Base-by-base conservation (phyloP, 2,888 invertebrate species). In the Muschampia plurimacula region DNA sequence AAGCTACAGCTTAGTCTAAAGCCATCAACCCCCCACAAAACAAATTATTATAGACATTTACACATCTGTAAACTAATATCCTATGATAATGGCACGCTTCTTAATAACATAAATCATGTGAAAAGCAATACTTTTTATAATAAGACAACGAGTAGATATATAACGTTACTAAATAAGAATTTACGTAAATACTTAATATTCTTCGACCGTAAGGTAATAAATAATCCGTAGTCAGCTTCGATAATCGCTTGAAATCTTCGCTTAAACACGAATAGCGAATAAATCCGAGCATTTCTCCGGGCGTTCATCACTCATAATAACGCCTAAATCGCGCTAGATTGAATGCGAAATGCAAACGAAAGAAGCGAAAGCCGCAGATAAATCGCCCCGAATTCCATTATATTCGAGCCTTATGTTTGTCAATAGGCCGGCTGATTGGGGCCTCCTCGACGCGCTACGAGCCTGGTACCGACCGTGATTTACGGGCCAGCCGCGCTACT, bases 371-470 rank as follows among this genome's bases (percentile, higher is more conserved):
- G 80, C 77, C 76, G 74, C 75, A 79, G 79, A 90, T 90, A 90
- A 89, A 89, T 88, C 82, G 83, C 84, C 80, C 84, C 82, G 80
- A 86, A 88, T 86, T 89, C 89, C 89, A 92, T 91, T 92, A 90
- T 89, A 83, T 84, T 80, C 82, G 81, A 84, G 86, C 87, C 87
- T 89, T 92, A 91, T 91, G 92, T 92, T 92, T 92, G 93, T 92
- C 92, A 92, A 92, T 92, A 90, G 89, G 83, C 86, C 86, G 88
- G 85, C 86, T 92, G 92, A 92, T 92, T 92, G 91, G 88, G 80
- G 85, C 83, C 90, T 90, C 86, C 84, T 87, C 85, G 83, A 79
- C 80, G 84, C 86, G 83, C 87, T 90, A 86, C 81, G 82, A 84
- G 84, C 87, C 86, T 88, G 86, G 89, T 90, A 86, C 83, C 71